Base-by-base conservation (phyloP, 2,113 vertebrate genomes). In the Micromys minutus region DNA sequence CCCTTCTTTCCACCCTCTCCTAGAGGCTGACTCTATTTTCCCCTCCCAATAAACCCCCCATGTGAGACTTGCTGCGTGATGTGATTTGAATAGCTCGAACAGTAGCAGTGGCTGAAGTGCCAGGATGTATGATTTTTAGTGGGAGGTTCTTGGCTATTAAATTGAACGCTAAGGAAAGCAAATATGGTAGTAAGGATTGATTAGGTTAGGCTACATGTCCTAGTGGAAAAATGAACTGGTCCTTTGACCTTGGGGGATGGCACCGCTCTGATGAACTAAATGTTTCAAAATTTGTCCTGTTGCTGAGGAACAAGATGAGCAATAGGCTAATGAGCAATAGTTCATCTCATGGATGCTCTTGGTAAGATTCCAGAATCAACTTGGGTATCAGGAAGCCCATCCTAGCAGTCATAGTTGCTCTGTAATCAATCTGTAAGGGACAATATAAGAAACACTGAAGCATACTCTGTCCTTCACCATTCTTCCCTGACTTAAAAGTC, bases 61-160 rank as follows among this genome's bases (percentile, higher is more conserved):
- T 0, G 3, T 36, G 65, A 67, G 13, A 67, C 31, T 67, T 67
- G 31, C 31, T 67, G 31, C 15, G 16, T 16, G 31, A 31, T 67
- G 34, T 34, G 13, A 36, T 67, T 67, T 67, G 34, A 31, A 67
- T 67, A 16, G 65, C 16, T 67, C 65, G 34, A 67, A 67, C 31
- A 36, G 65, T 16, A 1, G 24, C 4, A 26, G 69, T 39, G 15
- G 19, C 9, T 31, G 36, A 72, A 26, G 45, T 74, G 26, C 24
- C 19, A 31, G 13, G 42, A 15, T 19, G 19, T 45, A 22, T 3
- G 63, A 47, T 17, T 42, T n/a, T 72, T 13, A 36, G 10, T 31
- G 55, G 34, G 26, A 2, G 16, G 5, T 16, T 3, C 39, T 61
- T 7, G 3, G 31, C 5, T 4, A 26, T n/a, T 50, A 19, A 3